Evolutionary conservation across 1,140 invertebrate species (phyloP), one percentile per base, ranked within the genome.

Genomic region (Rhynchophorus ferrugineus): DNA sequence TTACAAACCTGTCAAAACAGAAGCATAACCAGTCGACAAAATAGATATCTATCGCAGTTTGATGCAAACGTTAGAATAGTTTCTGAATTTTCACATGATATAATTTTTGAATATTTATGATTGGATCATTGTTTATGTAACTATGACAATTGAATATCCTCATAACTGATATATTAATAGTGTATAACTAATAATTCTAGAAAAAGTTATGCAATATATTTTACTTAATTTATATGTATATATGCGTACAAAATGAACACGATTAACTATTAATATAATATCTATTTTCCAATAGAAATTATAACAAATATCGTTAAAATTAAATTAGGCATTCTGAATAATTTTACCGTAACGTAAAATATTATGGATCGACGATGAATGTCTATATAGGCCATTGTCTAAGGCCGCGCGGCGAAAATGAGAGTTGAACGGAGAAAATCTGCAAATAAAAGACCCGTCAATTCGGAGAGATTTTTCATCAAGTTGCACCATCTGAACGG

Each of bases 401-500:
- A 67, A 65, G 60, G 56, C 54, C 56, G 55, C 46, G 22, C 47
- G 49, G 54, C 57, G 63, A 66, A 66, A 68, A 68, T 67, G 64
- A 67, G 65, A 65, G 64, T 62, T 60, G 64, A 66, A 65, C 63
- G 62, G 63, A 59, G 57, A 63, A 69, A 66, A 66, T 67, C 62
- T 64, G 59, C 67, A 67, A 66, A 69, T 69, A 69, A 69, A 69
- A 63, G 65, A 62, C 58, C 67, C 66, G 67, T 67, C 67, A 67
- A 69, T 67, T 67, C 56, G 56, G 57, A 48, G 60, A 64, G 63
- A 68, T 68, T 67, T 68, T 69, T 69, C 66, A 68, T 69, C 67
- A 62, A 63, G 60, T 41, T 36, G 46, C 61, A 59, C 61, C 65
- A 66, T 61, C 65, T 64, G 65, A 65, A 60, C 65, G 63, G 53